Conservation (phyloP, 1,140 invertebrate genomes). For the Heterodera schachtii region DNA sequence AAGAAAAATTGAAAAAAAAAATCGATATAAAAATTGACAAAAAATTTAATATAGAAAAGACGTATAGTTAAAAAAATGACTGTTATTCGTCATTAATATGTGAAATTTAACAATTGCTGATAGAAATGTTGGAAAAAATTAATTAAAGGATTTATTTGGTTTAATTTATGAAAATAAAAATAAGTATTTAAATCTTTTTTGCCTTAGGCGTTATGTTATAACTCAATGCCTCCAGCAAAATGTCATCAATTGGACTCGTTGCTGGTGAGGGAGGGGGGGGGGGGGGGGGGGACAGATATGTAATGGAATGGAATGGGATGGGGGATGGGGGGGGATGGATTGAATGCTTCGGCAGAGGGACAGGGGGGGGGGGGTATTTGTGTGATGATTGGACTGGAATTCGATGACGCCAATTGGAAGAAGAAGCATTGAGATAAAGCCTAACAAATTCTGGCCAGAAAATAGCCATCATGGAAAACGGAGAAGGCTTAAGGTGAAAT, state of each 20-base stretch:
- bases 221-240: background rate
- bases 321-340: too few species aligned
- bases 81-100: too few species aligned
- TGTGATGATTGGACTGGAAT: background rate
- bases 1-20: background rate
- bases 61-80: too few species aligned
- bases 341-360: background rate
- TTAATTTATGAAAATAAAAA: too few species aligned
- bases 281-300: background rate
- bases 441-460: background rate
- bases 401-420: slow-evolving; percentile 1
- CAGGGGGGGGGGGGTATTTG: background rate
- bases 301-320: background rate
- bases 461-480: background rate
- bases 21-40: background rate
- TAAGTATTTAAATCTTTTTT: too few species aligned
- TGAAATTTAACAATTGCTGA: too few species aligned
- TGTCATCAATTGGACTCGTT: background rate
- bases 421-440: background rate
- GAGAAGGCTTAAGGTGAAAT: too few species aligned
- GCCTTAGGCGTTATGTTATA: background rate
- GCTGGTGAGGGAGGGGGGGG: too few species aligned
- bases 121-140: too few species aligned
- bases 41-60: background rate
- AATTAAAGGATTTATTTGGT: too few species aligned